Base-by-base conservation (phyloP, 1,140 invertebrate genomes). In the Drosophila rhopaloa region DNA sequence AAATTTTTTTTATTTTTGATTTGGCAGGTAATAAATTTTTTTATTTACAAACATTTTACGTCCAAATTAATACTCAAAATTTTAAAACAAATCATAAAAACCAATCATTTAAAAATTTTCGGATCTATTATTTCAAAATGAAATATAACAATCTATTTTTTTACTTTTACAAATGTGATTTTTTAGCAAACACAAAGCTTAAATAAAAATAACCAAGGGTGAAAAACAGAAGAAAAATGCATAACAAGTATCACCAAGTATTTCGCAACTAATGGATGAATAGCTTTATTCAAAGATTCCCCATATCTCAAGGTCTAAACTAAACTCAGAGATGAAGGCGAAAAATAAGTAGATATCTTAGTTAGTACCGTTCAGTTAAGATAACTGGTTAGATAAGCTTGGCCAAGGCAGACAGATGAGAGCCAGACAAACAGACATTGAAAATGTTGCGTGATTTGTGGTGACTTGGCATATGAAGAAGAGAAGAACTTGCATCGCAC, bases 361-460 rank as follows among this genome's bases (percentile, higher is more conserved):
- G 67, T 57, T 57, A 71, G 62, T 76, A 76, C 73, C 72, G 73
- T 76, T 76, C 48, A 48, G 54, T 53, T 19, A 29, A 76, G 73
- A 76, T 76, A 76, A 76, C 72, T 76, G 73, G 60, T 76, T 37
- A 66, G 73, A 76, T 76, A 76, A 76, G 65, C 63, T 27, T 32
- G 40, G 46, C 75, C 54, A 60, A 63, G 46, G 41, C 35, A 48
- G 55, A 59, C 55, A 38, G 43, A 76, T 66, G 41, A 75, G 71
- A 55, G 56, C 63, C 50, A 60, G 61, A 68, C 62, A 76, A 56
- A 65, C 61, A 76, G 54, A 76, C 51, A 51, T 41, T 38, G 46
- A 75, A 48, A 59, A 29, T 54, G 73, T 76, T 76, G 72, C 73
- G 50, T 77, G 74, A 77, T 77, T 77, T 77, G 73, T 76, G 63